Conservation (phyloP, 2,113 vertebrate species). For the Patagioenas fasciata region DNA sequence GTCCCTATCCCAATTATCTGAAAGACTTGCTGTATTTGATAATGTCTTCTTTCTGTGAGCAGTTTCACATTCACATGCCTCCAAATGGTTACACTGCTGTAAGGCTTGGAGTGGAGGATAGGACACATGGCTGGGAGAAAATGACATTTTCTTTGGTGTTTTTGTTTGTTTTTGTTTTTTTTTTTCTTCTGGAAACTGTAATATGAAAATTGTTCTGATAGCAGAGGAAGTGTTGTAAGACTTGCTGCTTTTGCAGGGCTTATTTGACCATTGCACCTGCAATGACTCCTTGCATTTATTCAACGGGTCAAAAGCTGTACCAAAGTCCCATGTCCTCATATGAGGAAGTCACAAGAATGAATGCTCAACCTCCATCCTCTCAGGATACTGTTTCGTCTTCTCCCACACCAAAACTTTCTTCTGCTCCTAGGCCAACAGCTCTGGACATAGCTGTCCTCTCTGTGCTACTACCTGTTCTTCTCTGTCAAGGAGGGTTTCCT, state of each 20-base stretch:
- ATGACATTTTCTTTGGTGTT: background rate
- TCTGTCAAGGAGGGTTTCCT: background rate
- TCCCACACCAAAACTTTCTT: background rate
- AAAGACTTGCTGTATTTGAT: background rate
- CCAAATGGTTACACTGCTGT: background rate
- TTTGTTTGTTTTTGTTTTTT: too few species aligned
- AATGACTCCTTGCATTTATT: background rate
- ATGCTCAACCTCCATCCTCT: background rate
- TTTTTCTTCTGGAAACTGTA: background rate
- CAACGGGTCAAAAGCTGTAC: background rate
- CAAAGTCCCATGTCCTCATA: background rate
- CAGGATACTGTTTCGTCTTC: background rate
- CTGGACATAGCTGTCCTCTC: background rate
- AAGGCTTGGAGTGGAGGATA: background rate
- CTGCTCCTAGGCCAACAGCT: background rate
- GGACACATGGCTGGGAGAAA: background rate
- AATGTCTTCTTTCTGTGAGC: background rate
- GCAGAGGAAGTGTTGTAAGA: background rate
- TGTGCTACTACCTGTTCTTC: background rate
- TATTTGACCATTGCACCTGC: background rate
- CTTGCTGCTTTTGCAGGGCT: background rate
- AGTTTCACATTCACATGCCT: background rate
- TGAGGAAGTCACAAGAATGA: background rate
- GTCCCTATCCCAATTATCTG: background rate
- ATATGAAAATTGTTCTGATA: background rate